Evolutionary conservation across 2,113 vertebrate genomes (phyloP).

Genomic region (Dendropsophus ebraccatus): DNA sequence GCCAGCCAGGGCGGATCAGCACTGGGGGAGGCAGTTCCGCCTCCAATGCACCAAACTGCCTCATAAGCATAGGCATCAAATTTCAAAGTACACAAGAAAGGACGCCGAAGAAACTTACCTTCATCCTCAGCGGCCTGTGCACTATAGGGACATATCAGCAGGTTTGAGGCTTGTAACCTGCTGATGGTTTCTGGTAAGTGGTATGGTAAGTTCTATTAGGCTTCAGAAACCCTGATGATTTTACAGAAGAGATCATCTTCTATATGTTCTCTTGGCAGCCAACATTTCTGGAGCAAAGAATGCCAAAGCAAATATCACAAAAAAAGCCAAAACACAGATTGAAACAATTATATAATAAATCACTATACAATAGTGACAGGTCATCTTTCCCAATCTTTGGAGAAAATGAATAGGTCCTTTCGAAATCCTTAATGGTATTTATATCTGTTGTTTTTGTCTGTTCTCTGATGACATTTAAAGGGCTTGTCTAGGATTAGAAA

Average conservation of each 20-base stretch:
- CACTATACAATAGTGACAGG: not conserved
- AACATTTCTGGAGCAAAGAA: not conserved
- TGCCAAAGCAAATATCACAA: not conserved
- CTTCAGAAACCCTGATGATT: not conserved
- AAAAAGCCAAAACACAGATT: conserved; percentile 1
- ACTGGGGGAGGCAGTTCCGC: too few relatives aligned
- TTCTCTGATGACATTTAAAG: not conserved
- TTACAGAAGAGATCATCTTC: not conserved
- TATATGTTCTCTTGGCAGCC: not conserved
- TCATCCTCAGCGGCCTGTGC: too few relatives aligned
- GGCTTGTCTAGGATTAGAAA: not conserved
- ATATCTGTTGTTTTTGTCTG: not conserved
- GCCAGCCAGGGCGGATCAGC: too few relatives aligned
- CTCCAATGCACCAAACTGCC: too few relatives aligned
- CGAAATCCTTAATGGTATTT: not conserved
- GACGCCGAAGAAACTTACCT: too few relatives aligned
- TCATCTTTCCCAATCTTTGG: not conserved
- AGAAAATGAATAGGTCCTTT: not conserved
- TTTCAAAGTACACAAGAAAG: too few relatives aligned
- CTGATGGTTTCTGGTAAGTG: too few relatives aligned
- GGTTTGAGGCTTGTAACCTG: too few relatives aligned
- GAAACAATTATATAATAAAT: conserved; percentile 14
- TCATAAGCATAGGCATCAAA: too few relatives aligned
- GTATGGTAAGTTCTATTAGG: not conserved
- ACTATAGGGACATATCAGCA: too few relatives aligned